Base-by-base conservation (phyloP, 2,888 invertebrate species). In the Mystacides longicornis region DNA sequence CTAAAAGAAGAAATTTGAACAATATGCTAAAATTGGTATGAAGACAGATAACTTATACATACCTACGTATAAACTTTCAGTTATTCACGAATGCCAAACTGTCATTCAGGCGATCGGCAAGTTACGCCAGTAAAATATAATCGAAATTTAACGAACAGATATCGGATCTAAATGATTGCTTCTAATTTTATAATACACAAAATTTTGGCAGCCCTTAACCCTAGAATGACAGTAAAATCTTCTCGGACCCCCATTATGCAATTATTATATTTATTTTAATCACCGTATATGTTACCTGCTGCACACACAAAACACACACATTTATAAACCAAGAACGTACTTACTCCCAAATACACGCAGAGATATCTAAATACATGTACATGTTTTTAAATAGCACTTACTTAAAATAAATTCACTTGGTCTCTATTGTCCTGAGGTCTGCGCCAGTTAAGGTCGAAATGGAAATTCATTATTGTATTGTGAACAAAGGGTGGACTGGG, bases 261-360 rank as follows among this genome's bases (percentile, higher is more conserved):
- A 60, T 60, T 60, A 60, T 58, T n/a, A 37, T 37, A 57, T 60
- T 60, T 58, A 57, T 60, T 60, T 60, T 60, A 60, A 60, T 60
- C 56, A 60, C 56, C 55, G 56, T 60, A 60, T 60, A 58, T 52
- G 55, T 60, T 60, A 56, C 60, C 46, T 42, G 52, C 50, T 23
- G 42, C 14, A 47, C 3, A 3, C 20, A 45, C 45, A 2, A 14
- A n/a, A 14, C 37, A 37, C 11, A 37, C 14, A 37, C 37, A n/a
- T n/a, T n/a, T n/a, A n/a, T 37, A 37, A 37, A n/a, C 14, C 37
- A 7, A 27, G 11, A 27, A 27, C 11, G 11, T 11, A 27, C 11
- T 7, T 27, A 7, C 5, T 27, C 7, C 27, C 5, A 5, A 5
- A 27, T 27, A 27, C 27, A 27, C 5, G 27, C 27, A 27, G 27